Conservation (phyloP, 1,140 invertebrate species). For the Drosophila busckii region DNA sequence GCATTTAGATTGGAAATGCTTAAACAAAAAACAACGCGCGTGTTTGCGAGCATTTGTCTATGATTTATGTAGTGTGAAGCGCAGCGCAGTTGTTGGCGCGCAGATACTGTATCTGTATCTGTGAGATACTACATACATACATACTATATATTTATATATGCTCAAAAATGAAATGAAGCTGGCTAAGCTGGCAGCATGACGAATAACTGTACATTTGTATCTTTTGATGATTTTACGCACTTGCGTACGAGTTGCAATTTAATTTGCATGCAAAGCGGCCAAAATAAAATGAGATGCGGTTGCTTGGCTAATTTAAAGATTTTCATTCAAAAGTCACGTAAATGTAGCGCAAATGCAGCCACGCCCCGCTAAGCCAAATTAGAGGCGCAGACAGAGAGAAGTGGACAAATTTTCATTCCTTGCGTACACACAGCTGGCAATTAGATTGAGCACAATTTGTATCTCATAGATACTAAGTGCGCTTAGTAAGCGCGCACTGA, state of each 20-base stretch:
- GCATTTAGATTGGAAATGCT: constrained; percentile 24
- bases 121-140: constrained; percentile 6
- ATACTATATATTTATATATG: too few relatives aligned
- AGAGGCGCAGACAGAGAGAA: too few relatives aligned
- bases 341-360: constrained; percentile 38
- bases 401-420: constrained; percentile 75
- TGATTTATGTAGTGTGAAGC: constrained; percentile 52
- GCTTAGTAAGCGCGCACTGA: not conserved
- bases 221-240: constrained; percentile 72
- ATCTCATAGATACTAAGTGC: constrained; percentile 37
- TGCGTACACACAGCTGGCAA: constrained; percentile 50
- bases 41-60: constrained; percentile 45
- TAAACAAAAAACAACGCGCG: constrained; percentile 26
- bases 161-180: too few relatives aligned
- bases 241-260: constrained; percentile 34
- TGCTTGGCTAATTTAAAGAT: constrained; percentile 40
- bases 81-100: constrained; percentile 34
- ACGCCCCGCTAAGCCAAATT: constrained; percentile 44
- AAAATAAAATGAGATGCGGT: constrained; percentile 18
- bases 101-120: constrained; percentile 15
- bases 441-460: constrained; percentile 24
- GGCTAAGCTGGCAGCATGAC: too few relatives aligned
- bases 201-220: too few relatives aligned
- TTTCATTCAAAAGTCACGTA: constrained; percentile 2
- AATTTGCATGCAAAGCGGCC: constrained; percentile 41